A percentile compares a stretch with the other conserved stretches of the same genome.
These are phyloP conservation scores for Eledona agricola DNA, from an alignment of 2,888 invertebrate species.

Conservation along the genomic window DNA sequence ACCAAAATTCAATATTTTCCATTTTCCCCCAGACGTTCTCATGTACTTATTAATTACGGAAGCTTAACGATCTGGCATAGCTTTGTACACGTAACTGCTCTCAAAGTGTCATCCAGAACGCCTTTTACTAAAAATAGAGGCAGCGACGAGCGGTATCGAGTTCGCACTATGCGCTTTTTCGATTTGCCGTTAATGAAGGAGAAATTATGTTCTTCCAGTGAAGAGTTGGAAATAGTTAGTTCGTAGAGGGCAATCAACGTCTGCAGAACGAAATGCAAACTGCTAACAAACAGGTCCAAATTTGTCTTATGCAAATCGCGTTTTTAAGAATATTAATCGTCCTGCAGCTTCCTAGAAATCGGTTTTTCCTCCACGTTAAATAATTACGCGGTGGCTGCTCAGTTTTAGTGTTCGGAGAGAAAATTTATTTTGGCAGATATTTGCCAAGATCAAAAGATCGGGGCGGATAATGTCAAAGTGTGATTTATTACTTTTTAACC, in stretches of 20 bases:
- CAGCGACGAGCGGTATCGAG: too few relatives aligned
- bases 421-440: constrained; percentile 27
- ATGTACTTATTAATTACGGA: constrained; percentile 19
- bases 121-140: too few relatives aligned
- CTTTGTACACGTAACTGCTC: constrained; percentile 10
- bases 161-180: constrained; percentile 12
- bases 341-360: too few relatives aligned
- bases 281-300: constrained; percentile 28
- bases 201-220: constrained; percentile 30
- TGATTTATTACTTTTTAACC: constrained; percentile 33
- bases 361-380: too few relatives aligned
- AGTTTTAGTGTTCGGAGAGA: constrained; percentile 20
- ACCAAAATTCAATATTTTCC: constrained; percentile 29
- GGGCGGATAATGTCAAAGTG: constrained; percentile 35
- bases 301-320: constrained; percentile 17
- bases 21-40: constrained; percentile 19
- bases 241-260: constrained; percentile 61
- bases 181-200: constrained; percentile 26
- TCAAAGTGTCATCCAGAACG: too few relatives aligned
- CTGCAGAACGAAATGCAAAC: constrained; percentile 30
- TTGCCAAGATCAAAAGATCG: constrained; percentile 25
- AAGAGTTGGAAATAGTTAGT: constrained; percentile 35
- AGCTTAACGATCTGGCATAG: constrained; percentile 12
- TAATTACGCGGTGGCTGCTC: too few relatives aligned
- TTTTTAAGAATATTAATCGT: constrained; percentile 21